Conservation (phyloP, 2,888 invertebrate genomes). For the Pheosia tremula region DNA sequence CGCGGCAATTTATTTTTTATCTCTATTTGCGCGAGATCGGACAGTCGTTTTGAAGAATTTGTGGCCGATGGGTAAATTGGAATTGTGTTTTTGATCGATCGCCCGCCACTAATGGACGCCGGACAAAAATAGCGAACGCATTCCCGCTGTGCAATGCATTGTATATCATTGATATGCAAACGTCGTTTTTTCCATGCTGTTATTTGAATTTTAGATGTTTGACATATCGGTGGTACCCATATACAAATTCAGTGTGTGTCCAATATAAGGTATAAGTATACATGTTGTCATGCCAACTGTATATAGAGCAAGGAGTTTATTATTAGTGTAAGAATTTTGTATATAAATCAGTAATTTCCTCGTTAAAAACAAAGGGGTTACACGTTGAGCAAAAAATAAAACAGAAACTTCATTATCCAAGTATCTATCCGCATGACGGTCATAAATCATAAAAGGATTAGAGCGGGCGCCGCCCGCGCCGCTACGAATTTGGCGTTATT, state of each 20-base stretch:
- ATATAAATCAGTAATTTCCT: slow-evolving; percentile 9
- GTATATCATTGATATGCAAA: slow-evolving; percentile 57
- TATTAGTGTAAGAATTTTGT: neutral
- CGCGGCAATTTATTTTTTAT: slow-evolving; percentile 60
- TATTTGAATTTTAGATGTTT: slow-evolving; percentile 5
- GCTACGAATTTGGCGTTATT: slow-evolving; percentile 80
- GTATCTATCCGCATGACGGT: slow-evolving; percentile 53
- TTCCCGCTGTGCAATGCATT: slow-evolving; percentile 52
- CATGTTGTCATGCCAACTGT: no score
- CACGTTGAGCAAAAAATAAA: slow-evolving; percentile 48
- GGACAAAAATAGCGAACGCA: slow-evolving; percentile 50
- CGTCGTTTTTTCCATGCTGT: slow-evolving; percentile 41
- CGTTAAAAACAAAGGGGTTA: slow-evolving; percentile 46
- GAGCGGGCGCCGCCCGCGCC: slow-evolving; percentile 45
- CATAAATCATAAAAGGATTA: slow-evolving; percentile 79
- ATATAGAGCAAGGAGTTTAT: no score
- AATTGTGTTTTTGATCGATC: slow-evolving; percentile 78
- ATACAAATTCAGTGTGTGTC: no score
- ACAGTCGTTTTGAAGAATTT: slow-evolving; percentile 77
- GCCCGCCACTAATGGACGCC: slow-evolving; percentile 61
- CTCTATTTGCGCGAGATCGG: slow-evolving; percentile 58
- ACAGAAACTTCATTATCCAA: slow-evolving; percentile 58
- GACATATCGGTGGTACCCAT: neutral
- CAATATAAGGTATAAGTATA: no score
- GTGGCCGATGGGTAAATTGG: slow-evolving; percentile 81